Base-by-base conservation (phyloP, 2,888 invertebrate species). In the Chironomus riparius region DNA sequence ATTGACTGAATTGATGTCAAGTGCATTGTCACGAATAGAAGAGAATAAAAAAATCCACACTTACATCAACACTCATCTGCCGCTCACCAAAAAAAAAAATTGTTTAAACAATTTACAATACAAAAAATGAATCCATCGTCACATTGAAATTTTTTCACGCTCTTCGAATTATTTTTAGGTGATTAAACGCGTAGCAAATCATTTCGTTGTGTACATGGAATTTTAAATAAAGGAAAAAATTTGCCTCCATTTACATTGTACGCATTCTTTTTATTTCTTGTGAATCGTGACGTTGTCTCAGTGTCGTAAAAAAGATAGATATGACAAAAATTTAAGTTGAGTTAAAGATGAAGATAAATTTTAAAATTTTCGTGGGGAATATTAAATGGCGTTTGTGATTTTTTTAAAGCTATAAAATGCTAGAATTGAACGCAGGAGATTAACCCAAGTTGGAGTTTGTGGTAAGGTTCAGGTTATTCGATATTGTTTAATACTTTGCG, bases 181-280 rank as follows among this genome's bases (percentile, higher is more conserved):
- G 70, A 71, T 71, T 71, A 71, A 47, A 24, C 71, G 50, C 70
- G 70, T 48, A 70, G 47, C 47, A 70, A 70, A 70, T 70, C 47
- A 70, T 70, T 47, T 47, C 12, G 22, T 13, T 18, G 18, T 21
- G n/a, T 13, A 70, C 70, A 48, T 18, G 18, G 70, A 70, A 70
- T 70, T 70, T 70, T 48, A 70, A 70, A 70, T 48, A 47, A 70
- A 48, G 48, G 38, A 38, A 38, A 70, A 28, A 24, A 28, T 70
- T 48, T n/a, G 15, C 28, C 70, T 70, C 47, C 70, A 70, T 70
- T 70, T 21, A 47, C 13, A 38, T 38, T 18, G 70, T 22, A 70
- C 28, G n/a, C 47, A 47, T 70, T 18, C 56, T 18, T 56, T 56
- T 56, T 56, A 15, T 56, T 15, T 56, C 56, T 56, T 1, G n/a